phyloP scores from a whole-genome alignment of 2,113 vertebrate genomes.

The Ameiurus melas region DNA sequence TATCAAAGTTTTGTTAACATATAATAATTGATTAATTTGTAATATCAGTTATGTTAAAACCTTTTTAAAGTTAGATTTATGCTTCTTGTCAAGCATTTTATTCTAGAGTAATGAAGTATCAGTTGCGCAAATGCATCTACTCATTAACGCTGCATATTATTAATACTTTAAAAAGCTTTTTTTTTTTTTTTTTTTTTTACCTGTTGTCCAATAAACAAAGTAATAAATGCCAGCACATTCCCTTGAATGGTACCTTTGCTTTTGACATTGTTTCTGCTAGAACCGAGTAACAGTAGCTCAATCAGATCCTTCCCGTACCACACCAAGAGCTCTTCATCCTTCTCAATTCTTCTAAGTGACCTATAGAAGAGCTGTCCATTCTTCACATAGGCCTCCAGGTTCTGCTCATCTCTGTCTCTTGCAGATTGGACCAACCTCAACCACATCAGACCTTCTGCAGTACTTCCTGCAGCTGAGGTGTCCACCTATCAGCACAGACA shows the following conservation, averaged over 20 bases:
- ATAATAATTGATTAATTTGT: neutral
- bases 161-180: neutral
- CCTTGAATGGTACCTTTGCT: slow-evolving; percentile 78
- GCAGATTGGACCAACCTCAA: slow-evolving; percentile 92
- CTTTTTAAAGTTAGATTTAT: too few relatives aligned
- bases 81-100: neutral
- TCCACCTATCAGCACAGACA: slow-evolving; percentile 79
- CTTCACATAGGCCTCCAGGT: slow-evolving; percentile 97
- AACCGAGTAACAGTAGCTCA: slow-evolving; percentile 85
- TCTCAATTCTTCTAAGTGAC: slow-evolving; percentile 91
- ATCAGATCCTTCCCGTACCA: slow-evolving; percentile 97
- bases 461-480: slow-evolving; percentile 90
- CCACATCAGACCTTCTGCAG: slow-evolving; percentile 95
- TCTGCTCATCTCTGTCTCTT: slow-evolving; percentile 92
- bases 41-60: neutral
- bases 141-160: neutral
- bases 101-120: neutral
- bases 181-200: too few relatives aligned
- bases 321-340: slow-evolving; percentile 95
- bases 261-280: slow-evolving; percentile 76
- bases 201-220: neutral
- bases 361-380: slow-evolving; percentile 96
- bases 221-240: neutral
- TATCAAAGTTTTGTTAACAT: neutral
- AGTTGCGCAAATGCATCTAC: neutral